These are phyloP conservation scores for Pao palembangensis DNA, from an alignment of 2,113 vertebrate genomes.

Conservation along the genomic window DNA sequence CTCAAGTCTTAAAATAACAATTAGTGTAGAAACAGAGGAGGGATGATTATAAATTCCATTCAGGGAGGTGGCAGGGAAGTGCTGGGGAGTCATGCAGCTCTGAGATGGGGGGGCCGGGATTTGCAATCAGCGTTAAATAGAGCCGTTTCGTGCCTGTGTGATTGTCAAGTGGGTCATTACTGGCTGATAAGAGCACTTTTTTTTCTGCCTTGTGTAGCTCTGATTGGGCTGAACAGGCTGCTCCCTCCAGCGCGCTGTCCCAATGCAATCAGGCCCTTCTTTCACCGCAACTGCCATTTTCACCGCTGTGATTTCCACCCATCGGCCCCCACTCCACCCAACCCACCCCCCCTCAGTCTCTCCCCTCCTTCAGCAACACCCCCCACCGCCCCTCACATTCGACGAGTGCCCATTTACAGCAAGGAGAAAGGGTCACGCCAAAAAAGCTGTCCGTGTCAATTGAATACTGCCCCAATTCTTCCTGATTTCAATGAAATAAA, in stretches of 20 bases:
- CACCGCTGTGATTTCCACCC: constrained; percentile 81
- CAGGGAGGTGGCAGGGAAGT: constrained; percentile 75
- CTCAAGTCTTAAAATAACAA: constrained; percentile 83
- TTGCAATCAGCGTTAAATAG: constrained; percentile 97
- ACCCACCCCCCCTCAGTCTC: not conserved
- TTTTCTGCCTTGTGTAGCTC: constrained; percentile 70
- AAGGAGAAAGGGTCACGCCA: constrained; percentile 73
- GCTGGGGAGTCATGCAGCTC: constrained; percentile 76
- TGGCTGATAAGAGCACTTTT: constrained; percentile 90
- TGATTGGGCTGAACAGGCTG: constrained; percentile 88
- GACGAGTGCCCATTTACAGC: constrained; percentile 65
- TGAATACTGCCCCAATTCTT: constrained; percentile 69
- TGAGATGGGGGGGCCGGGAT: constrained; percentile 83
- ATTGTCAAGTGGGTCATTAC: constrained; percentile 99
- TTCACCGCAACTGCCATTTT: constrained; percentile 77
- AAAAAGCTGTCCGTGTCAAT: constrained; percentile 64
- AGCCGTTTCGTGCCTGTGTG: constrained; percentile 94
- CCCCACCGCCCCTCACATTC: constrained; percentile 31
- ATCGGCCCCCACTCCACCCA: constrained; percentile 31
- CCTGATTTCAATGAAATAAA: constrained; percentile 75
- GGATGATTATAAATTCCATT: constrained; percentile 94
- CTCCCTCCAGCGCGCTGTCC: constrained; percentile 77
- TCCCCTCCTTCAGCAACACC: not conserved
- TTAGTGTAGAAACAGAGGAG: constrained; percentile 82
- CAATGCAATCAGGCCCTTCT: constrained; percentile 87